Conservation (phyloP, 2,113 vertebrate species). For the Scophthalmus maximus region DNA sequence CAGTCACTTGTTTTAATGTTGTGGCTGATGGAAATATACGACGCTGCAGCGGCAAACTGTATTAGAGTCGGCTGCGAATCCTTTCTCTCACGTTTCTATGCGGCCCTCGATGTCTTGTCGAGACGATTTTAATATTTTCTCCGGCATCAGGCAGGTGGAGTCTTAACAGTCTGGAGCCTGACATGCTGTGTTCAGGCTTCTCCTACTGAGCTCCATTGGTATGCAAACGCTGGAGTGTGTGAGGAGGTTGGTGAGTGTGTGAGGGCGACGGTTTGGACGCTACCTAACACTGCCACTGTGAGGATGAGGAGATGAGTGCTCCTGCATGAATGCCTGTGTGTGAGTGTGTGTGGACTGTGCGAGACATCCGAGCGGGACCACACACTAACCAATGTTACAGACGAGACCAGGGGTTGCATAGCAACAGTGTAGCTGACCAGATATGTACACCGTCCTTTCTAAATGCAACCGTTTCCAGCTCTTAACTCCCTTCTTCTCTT, state of each 20-base stretch:
- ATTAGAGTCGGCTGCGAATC: not conserved
- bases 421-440: slow-evolving; percentile 84
- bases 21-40: not conserved
- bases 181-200: slow-evolving; percentile 26
- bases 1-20: not conserved
- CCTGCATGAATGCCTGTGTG: not conserved
- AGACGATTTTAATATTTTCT: slow-evolving; percentile 22
- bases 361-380: slow-evolving; percentile 60
- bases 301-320: slow-evolving; percentile 21
- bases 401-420: slow-evolving; percentile 81
- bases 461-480: slow-evolving; percentile 63
- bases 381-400: slow-evolving; percentile 66
- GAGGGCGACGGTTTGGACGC: slow-evolving; percentile 22
- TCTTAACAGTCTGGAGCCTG: slow-evolving; percentile 32
- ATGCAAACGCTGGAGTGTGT: slow-evolving; percentile 29
- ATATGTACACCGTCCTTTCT: slow-evolving; percentile 72
- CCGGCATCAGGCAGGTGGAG: slow-evolving; percentile 21
- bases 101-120: slow-evolving; percentile 14
- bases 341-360: slow-evolving; percentile 30
- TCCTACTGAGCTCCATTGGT: slow-evolving; percentile 40
- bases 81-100: slow-evolving; percentile 10
- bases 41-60: slow-evolving; percentile 2
- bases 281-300: slow-evolving; percentile 24
- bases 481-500: slow-evolving; percentile 50
- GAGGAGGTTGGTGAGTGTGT: slow-evolving; percentile 19